These are phyloP conservation scores for Desoria tigrina DNA, from an alignment of 2,888 invertebrate genomes.

Conservation along the genomic window DNA sequence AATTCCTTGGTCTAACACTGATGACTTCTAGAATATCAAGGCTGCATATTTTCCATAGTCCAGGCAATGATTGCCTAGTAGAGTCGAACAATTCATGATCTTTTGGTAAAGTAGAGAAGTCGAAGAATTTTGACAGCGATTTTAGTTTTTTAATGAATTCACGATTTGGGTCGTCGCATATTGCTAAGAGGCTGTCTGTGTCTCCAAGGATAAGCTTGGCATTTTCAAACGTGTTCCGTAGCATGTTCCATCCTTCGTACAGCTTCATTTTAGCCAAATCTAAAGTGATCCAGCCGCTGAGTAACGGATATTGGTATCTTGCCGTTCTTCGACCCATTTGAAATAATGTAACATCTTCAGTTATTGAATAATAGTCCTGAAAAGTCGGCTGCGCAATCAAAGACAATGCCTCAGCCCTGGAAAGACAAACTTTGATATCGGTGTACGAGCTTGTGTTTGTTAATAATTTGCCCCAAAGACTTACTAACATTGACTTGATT, in stretches of 20 bases:
- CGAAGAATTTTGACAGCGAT: neutral
- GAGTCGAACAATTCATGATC: neutral
- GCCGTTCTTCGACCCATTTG: neutral
- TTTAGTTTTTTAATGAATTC: constrained; percentile 2
- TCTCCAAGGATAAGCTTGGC: constrained; percentile 1
- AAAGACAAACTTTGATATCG: constrained; percentile 2
- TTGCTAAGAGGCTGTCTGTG: constrained; percentile 4
- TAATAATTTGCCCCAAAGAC: constrained; percentile 2
- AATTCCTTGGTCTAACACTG: neutral
- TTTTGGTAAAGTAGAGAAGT: constrained; percentile 5
- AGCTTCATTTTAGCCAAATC: neutral
- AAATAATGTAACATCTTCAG: constrained; percentile 4
- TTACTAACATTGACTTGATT: neutral
- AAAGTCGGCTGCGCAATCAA: neutral
- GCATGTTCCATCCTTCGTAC: constrained; percentile 5
- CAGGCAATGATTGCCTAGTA: constrained; percentile 7
- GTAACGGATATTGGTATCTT: neutral
- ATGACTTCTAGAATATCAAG: constrained; percentile 7
- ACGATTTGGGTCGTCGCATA: neutral
- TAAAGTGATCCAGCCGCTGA: neutral
- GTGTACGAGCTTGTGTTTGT: neutral
- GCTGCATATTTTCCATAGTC: constrained; percentile 9
- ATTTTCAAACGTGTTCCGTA: neutral
- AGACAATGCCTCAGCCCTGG: neutral
- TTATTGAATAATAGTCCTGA: neutral